Base-by-base conservation (phyloP, 2,888 invertebrate genomes). In the Plutella xylostella region DNA sequence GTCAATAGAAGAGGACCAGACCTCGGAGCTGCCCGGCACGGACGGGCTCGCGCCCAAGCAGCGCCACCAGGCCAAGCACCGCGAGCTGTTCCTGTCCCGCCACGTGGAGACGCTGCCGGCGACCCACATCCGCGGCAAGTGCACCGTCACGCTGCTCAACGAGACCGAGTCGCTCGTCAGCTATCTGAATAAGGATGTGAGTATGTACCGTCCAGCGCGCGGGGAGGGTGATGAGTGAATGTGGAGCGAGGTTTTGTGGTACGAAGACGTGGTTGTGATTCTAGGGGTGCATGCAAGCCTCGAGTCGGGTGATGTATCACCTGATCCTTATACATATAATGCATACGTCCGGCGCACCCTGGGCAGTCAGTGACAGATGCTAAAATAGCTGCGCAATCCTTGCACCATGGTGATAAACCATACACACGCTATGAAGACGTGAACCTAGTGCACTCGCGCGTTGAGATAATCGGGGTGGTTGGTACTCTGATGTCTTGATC, bases 111-210 rank as follows among this genome's bases (percentile, higher is more conserved):
- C 97, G 48, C 87, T 99, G 77, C 97, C 98, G 50, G 98, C 98
- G 57, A 98, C 98, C 50, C 96, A 98, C 86, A 99, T 99, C 66
- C 90, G 99, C 71, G 99, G 98, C 79, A 99, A 99, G 88, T 99
- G 99, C 86, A 93, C 94, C 60, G 99, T 99, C 63, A 98, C 98
- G 58, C 88, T 99, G 63, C 92, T 99, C 84, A 98, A 98, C 86
- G 99, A 99, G 88, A 97, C 98, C 47, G 99, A 99, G 87, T 94
- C 96, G 58, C 88, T 97, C 66, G 88, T 92, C 72, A 96, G 96
- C 78, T 99, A 99, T 88, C 89, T 98, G 73, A 93, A 94, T 86
- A 97, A 96, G 89, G 95, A 96, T 85, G 93, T 92, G 86, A 88
- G 89, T 87, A 82, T 85, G 83, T 83, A 83, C 79, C 77, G 61